A percentile compares a stretch with the other conserved stretches of the same genome.
phyloP scores from a whole-genome alignment of 2,113 vertebrate genomes.

The Melanostigma gelatinosum region DNA sequence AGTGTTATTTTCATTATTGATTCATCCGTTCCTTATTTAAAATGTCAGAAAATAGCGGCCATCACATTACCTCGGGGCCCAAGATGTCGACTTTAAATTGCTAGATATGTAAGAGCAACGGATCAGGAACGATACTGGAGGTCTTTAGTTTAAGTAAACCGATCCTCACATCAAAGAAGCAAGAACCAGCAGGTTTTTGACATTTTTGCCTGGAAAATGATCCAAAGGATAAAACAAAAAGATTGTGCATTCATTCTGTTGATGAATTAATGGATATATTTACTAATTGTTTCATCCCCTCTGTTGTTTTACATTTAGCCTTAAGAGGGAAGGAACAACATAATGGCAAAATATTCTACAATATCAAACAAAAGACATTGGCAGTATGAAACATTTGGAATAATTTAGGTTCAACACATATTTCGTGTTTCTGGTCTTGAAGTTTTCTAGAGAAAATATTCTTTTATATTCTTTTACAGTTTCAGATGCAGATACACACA shows the following conservation, averaged over 20 bases:
- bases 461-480: not conserved
- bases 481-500: conserved; percentile 84
- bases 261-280: not conserved
- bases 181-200: not conserved
- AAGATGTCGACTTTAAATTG: not conserved
- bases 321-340: not conserved
- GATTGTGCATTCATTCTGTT: not conserved
- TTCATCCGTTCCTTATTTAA: not conserved
- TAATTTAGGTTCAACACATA: conserved; percentile 16
- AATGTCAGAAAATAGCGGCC: not conserved
- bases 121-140: not conserved
- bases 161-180: not conserved
- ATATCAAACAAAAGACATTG: conserved; percentile 1
- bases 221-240: not conserved
- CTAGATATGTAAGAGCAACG: not conserved
- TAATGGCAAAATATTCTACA: not conserved
- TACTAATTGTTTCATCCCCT: not conserved
- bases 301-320: not conserved
- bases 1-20: not conserved
- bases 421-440: not conserved
- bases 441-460: not conserved
- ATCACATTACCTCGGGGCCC: not conserved
- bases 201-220: not conserved
- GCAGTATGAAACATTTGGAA: conserved; percentile 7
- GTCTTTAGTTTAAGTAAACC: not conserved